Evolutionary conservation across 2,888 invertebrate species (phyloP), one percentile per base, ranked within the genome.

Genomic region (Athrips mouffetella): DNA sequence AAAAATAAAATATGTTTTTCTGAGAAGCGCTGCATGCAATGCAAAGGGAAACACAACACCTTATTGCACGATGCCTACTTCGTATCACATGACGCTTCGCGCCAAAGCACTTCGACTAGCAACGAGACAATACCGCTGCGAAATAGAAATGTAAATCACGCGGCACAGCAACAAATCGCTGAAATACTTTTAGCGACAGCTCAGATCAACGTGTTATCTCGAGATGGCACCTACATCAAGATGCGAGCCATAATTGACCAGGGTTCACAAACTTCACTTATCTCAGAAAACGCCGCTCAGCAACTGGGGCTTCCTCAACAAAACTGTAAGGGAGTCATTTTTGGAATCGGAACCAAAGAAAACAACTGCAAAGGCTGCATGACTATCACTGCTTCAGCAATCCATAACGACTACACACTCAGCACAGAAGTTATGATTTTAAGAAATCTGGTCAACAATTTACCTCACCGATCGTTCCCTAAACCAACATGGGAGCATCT

Each of bases 241-340:
- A 13, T 41, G 16, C 41, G 41, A 41, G 51, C 48, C 4, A 29
- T 51, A 1, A 33, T 50, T 13, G 50, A 47, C 25, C 50, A 47
- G 23, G 51, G 51, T 5, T 51, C 51, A 2, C 52, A 52, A 40
- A 30, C 25, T 20, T 49, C 52, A 1, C 30, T 53, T 3, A 53
- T 53, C n/a, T 46, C 48, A 1, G 53, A 50, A 30, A 46, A 46
- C 3, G 49, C 49, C 2, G 52, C 52, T 6, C 49, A 52, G 25
- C 5, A 11, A 1, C 41, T 49, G 10, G 15, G 45, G 10, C 15
- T 48, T 27, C 33, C n/a, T 1, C 16, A 33, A 21, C 4, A 44
- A 5, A 11, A 11, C 5, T 47, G 47, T 33, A 50, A 27, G 29
- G 45, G 45, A 18, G 16, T 39, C 1, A 21, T 49, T 11, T 45